Percentiles rank a stretch among this genome's conserved stretches.
phyloP scores from a whole-genome alignment of 2,888 invertebrate genomes.

The Cephus runcator region DNA sequence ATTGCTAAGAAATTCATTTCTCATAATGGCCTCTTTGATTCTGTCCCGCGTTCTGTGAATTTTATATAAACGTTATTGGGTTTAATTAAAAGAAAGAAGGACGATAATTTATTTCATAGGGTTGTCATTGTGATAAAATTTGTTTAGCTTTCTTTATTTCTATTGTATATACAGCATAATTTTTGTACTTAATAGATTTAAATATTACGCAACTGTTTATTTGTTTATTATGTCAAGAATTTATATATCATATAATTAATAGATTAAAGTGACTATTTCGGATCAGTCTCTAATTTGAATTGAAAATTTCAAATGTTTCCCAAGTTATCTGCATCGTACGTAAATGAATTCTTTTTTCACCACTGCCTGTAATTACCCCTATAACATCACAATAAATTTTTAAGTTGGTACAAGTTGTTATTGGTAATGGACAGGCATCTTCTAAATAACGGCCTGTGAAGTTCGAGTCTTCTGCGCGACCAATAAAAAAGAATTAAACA shows the following conservation, averaged over 20 bases:
- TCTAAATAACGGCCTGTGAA: no score
- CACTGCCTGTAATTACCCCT: no score
- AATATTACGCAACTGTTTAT: background rate
- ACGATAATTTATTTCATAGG: background rate
- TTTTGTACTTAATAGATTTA: background rate
- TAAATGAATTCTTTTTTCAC: no score
- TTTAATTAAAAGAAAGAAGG: background rate
- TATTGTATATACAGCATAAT: background rate
- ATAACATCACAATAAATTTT: no score
- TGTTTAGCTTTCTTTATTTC: background rate
- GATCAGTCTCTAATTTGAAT: no score
- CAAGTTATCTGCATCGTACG: no score
- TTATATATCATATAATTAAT: background rate
- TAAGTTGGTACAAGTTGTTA: no score
- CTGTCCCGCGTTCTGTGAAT: slow-evolving; percentile 69
- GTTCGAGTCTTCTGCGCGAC: no score
- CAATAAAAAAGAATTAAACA: no score
- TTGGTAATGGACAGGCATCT: no score
- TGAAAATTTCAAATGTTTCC: no score
- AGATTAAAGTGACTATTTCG: no score
- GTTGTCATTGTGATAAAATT: background rate
- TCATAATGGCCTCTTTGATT: slow-evolving; percentile 76
- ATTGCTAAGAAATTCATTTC: slow-evolving; percentile 84
- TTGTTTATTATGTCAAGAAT: background rate
- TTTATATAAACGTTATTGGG: background rate